Percentiles rank a stretch among this genome's conserved stretches.
phyloP scores from a whole-genome alignment of 1,140 invertebrate genomes.

The Drosophila malerkotliana region DNA sequence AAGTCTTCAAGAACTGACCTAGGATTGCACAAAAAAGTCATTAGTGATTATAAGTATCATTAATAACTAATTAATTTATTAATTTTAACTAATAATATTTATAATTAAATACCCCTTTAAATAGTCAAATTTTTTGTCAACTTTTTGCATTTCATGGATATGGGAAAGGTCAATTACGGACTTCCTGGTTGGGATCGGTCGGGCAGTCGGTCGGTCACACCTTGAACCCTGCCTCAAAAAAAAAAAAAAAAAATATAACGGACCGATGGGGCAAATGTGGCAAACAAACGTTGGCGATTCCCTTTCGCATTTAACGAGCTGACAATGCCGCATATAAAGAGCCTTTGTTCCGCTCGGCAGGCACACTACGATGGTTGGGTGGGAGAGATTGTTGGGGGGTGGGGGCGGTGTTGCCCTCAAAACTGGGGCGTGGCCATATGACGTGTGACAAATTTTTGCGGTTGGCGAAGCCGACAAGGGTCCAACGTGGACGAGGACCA shows the following conservation, averaged over 20 bases:
- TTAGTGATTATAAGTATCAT: too few relatives aligned
- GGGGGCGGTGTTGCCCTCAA: slow-evolving; percentile 24
- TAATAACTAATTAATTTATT: too few relatives aligned
- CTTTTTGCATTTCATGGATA: background rate
- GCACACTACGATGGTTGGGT: background rate
- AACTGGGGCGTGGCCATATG: slow-evolving; percentile 61
- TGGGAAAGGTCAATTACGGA: slow-evolving; percentile 19
- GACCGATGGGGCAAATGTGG: background rate
- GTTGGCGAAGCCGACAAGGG: slow-evolving; percentile 53
- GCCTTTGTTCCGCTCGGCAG: slow-evolving; percentile 45
- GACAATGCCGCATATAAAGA: slow-evolving; percentile 60
- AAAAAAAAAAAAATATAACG: background rate
- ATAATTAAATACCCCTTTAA: background rate
- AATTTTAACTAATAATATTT: too few relatives aligned
- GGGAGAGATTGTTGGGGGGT: background rate
- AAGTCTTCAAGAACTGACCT: too few relatives aligned
- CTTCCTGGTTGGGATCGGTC: slow-evolving; percentile 1
- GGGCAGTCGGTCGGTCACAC: slow-evolving; percentile 1
- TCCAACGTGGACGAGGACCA: background rate
- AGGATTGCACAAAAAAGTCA: too few relatives aligned
- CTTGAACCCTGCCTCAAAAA: background rate
- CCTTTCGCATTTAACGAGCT: slow-evolving; percentile 47
- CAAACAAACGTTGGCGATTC: background rate
- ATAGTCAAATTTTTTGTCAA: background rate
- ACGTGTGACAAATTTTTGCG: slow-evolving; percentile 73